Base-by-base conservation (phyloP, 2,888 invertebrate genomes). In the Drosophila barbarae region DNA sequence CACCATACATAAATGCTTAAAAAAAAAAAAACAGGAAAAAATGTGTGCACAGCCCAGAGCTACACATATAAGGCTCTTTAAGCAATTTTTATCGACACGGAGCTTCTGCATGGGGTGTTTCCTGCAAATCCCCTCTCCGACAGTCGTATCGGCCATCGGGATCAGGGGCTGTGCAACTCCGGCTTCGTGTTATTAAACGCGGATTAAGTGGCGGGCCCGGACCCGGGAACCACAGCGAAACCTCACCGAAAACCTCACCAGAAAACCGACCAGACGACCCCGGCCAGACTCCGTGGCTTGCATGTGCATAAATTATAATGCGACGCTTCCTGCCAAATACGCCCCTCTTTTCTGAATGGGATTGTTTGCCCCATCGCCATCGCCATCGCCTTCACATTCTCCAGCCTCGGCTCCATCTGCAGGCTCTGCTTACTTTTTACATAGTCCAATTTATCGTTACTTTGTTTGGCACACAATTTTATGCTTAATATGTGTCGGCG, bases 251-350 rank as follows among this genome's bases (percentile, higher is more conserved):
- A 44, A 50, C 44, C 64, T 46, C 52, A 52, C 52, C 67, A 69
- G 47, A 49, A 59, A 28, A 36, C 21, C 41, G 35, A n/a, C 53
- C 54, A 66, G 44, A 44, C 68, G 32, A 55, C 32, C 56, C 68
- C 30, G 50, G 46, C 73, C 86, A 84, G 80, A 84, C 83, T 82
- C 83, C 77, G 55, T 72, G 78, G 77, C 71, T 82, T 83, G 84
- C 86, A 85, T 84, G 85, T 61, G 85, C 86, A 81, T 81, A 81
- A 81, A 81, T 86, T 81, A 81, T 79, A 79, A 76, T 72, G 77
- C 71, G 74, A 69, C 69, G 77, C 71, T 72, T 69, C 58, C 81
- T 57, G 71, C 63, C 65, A 53, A 64, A 56, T 67, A 72, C 83
- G 67, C 74, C 76, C 57, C 34, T 46, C 38, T 61, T 46, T 54